Evolutionary conservation across 1,140 invertebrate genomes (phyloP).

Genomic region (Dendrolimus kikuchii): DNA sequence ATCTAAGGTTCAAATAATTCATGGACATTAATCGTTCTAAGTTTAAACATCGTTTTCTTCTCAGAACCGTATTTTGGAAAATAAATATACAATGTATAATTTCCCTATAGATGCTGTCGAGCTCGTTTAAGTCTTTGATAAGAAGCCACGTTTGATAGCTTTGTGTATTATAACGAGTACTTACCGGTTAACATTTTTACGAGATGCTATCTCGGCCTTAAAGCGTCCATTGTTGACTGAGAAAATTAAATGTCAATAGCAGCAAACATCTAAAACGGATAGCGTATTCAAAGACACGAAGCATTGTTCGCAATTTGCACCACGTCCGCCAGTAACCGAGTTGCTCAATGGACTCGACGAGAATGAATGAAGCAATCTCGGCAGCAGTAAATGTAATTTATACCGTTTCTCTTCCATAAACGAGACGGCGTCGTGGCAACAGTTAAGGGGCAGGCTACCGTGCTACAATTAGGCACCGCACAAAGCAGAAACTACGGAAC

Average conservation of each 20-base stretch:
- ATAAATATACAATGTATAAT: too few relatives aligned
- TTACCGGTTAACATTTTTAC: conserved; percentile 9
- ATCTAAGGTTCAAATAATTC: too few relatives aligned
- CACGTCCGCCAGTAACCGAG: conserved; percentile 32
- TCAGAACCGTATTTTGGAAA: too few relatives aligned
- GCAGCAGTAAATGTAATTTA: conserved; percentile 55
- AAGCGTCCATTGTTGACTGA: conserved; percentile 23
- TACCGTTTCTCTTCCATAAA: conserved; percentile 58
- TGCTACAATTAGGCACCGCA: conserved; percentile 46
- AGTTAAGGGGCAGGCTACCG: conserved; percentile 56
- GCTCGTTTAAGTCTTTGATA: conserved; percentile 37
- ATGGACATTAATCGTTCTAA: too few relatives aligned
- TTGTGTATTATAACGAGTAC: neutral
- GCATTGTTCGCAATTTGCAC: conserved; percentile 50
- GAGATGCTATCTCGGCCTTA: conserved; percentile 17
- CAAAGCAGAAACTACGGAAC: conserved; percentile 12
- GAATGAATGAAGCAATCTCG: conserved; percentile 66
- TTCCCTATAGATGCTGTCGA: neutral
- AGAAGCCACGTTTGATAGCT: conserved; percentile 2
- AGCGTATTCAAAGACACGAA: conserved; percentile 43
- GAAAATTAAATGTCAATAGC: conserved; percentile 48
- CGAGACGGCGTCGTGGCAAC: conserved; percentile 32
- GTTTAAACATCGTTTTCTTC: too few relatives aligned
- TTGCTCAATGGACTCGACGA: conserved; percentile 56
- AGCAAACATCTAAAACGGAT: conserved; percentile 29